These are phyloP conservation scores for Achlya flavicornis DNA, from an alignment of 2,888 invertebrate species.

Conservation along the genomic window DNA sequence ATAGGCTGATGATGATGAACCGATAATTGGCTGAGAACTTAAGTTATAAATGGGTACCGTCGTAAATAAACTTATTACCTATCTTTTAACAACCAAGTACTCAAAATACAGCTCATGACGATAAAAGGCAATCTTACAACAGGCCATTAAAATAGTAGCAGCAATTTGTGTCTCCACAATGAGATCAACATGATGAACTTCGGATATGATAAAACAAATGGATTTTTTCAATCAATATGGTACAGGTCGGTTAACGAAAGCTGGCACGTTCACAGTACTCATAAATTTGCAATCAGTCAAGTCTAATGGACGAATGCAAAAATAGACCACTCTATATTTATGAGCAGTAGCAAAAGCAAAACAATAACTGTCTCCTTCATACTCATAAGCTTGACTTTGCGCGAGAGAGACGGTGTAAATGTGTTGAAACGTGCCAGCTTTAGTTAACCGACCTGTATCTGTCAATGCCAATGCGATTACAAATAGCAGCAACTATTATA, in stretches of 20 bases:
- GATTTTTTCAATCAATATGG: background rate
- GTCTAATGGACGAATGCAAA: too few relatives aligned
- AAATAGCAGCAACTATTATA: background rate
- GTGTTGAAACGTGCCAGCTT: too few relatives aligned
- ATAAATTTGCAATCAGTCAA: too few relatives aligned
- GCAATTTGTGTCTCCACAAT: background rate
- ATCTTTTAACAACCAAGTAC: background rate
- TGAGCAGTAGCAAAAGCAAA: too few relatives aligned
- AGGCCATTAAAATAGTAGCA: background rate
- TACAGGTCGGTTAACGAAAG: too few relatives aligned
- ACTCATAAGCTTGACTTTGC: too few relatives aligned
- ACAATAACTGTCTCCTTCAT: too few relatives aligned
- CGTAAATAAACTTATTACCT: background rate
- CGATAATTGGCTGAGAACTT: constrained; percentile 17
- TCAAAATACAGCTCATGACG: background rate
- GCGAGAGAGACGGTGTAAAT: too few relatives aligned
- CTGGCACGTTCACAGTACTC: too few relatives aligned
- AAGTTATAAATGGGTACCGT: constrained; percentile 15
- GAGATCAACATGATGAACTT: background rate
- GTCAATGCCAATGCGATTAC: background rate
- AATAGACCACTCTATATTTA: too few relatives aligned
- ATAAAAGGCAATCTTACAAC: background rate
- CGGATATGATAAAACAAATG: background rate
- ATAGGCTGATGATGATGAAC: too few relatives aligned
- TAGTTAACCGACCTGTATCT: too few relatives aligned